Evolutionary conservation across 2,888 invertebrate species (phyloP), one percentile per base, ranked within the genome.

Genomic region (Schizaphis graminum): DNA sequence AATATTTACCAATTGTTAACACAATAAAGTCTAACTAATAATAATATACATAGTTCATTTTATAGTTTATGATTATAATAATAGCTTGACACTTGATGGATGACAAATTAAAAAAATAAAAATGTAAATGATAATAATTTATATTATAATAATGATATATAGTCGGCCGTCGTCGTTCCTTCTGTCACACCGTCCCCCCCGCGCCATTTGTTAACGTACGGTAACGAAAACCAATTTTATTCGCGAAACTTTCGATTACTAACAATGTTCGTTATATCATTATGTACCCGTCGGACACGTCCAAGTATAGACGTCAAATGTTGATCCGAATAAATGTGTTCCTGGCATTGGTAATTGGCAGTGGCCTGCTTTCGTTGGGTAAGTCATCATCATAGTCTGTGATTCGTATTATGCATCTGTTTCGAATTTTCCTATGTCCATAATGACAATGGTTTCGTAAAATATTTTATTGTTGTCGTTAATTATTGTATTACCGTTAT

Each of bases 241-340:
- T 3, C 21, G 35, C 35, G 21, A 21, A 77, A 77, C 35, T 44
- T 89, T 57, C 57, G 44, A 61, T n/a, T 90, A 47, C 53, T 10
- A 44, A 49, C 21, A 47, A 53, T 44, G 41, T 35, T 53, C 49
- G 35, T 61, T 7, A 53, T 41, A 44, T 92, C 61, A 87, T 92
- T 77, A 77, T 77, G 49, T 92, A 41, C 41, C 67, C 41, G 44
- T 89, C 44, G 77, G 53, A 88, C 53, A n/a, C 53, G 53, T 41
- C 24, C n/a, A 44, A 77, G 28, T 41, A 77, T n/a, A 13, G 41
- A 49, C 90, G 41, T 67, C 90, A 49, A 86, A 94, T 94, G 94
- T 91, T 94, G 90, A 90, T 91, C 41, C 90, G 94, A 49, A 41
- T 85, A 41, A 87, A 90, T 91, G 85, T 91, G 86, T 91, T 57